These are phyloP conservation scores for Ceratosolen solmsi DNA, from an alignment of 1,140 invertebrate genomes.

Conservation along the genomic window DNA sequence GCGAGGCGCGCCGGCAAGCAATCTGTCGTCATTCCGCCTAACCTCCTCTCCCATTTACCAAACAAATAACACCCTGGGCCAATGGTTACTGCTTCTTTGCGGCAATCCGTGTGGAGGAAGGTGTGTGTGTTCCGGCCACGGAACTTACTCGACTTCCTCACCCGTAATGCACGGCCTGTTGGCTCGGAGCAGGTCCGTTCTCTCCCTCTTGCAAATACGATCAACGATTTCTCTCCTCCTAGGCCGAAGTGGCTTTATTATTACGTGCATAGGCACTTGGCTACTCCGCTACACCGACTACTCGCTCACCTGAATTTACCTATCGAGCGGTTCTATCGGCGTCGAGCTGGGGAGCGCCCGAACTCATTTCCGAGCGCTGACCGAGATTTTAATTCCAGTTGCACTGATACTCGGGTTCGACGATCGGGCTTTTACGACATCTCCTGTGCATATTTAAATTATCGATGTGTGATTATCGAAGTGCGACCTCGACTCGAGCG, in stretches of 20 bases:
- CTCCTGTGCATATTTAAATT: too few species aligned
- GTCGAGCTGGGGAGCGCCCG: too few species aligned
- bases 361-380: too few species aligned
- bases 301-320: neutral
- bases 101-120: neutral
- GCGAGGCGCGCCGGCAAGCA: slow-evolving; percentile 59
- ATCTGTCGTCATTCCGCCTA: slow-evolving; percentile 59
- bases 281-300: neutral
- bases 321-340: neutral
- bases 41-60: slow-evolving; percentile 46
- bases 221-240: neutral
- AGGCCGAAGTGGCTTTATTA: too few species aligned
- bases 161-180: neutral
- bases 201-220: neutral
- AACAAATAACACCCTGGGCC: slow-evolving; percentile 19
- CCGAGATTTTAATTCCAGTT: too few species aligned
- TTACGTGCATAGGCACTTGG: too few species aligned
- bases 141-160: slow-evolving; percentile 19
- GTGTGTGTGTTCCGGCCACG: neutral
- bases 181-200: neutral
- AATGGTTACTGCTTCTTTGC: neutral
- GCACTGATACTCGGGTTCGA: too few species aligned
- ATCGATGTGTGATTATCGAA: too few species aligned
- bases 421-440: too few species aligned
- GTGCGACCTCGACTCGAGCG: too few species aligned